Base-by-base conservation (phyloP, 1,140 invertebrate species). In the Eumaeus atala region DNA sequence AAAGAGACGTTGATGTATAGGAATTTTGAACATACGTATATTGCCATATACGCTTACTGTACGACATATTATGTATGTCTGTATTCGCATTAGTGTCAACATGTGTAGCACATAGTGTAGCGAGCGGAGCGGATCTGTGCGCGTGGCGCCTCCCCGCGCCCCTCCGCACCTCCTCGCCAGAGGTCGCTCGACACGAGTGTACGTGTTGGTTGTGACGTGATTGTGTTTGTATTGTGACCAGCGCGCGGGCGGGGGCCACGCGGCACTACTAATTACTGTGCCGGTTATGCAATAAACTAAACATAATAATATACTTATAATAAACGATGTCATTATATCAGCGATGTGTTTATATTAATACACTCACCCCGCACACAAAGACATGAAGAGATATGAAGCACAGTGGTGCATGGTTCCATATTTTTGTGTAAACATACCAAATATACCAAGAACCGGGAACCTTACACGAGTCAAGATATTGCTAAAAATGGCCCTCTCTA, bases 21-120 rank as follows among this genome's bases (percentile, higher is more conserved):
- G 77, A 78, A 82, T 82, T 84, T 80, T 84, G 78, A 80, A 82
- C 78, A 84, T 80, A 73, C 71, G 80, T 77, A 18, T 44, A 28
- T 28, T 28, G 40, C 40, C 14, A 16, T 44, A 37, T 37, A 44
- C 14, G 40, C 40, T 44, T 44, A 9, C 9, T 44, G 9, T 9
- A 17, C 7, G 9, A 14, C n/a, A n/a, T n/a, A n/a, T n/a, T n/a
- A 40, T 40, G 11, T 6, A n/a, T 16, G 40, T 44, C 40, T 44
- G 8, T 18, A 44, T 16, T 17, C 17, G 40, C 40, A 44, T 44
- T 44, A 44, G 40, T 44, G 21, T 28, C 21, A 6, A 28, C 21
- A 28, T 28, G 21, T 16, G 14, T 14, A 14, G 33, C n/a, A 17
- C 18, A 47, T 47, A 17, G 18, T 49, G n/a, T 49, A 48, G 1